These are phyloP conservation scores for Carpatolechia fugitivella DNA, from an alignment of 2,888 invertebrate species.

Conservation along the genomic window DNA sequence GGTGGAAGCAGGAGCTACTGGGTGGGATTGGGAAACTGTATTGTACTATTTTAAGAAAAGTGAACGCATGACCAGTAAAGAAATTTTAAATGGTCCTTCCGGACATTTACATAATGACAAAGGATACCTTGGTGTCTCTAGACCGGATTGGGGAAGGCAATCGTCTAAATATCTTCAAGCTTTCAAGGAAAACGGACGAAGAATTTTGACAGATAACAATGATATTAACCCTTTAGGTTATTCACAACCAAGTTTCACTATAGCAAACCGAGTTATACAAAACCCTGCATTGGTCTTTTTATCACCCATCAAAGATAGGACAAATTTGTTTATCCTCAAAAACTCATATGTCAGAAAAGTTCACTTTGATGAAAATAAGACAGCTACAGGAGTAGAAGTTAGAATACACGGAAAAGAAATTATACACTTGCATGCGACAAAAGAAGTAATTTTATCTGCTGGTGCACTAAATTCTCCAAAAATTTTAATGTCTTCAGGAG, in stretches of 20 bases:
- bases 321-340: conserved; percentile 46
- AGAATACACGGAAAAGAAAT: conserved; percentile 29
- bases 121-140: conserved; percentile 28
- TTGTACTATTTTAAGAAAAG: conserved; percentile 31
- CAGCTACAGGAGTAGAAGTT: conserved; percentile 41
- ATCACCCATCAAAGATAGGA: conserved; percentile 36
- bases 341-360: conserved; percentile 43
- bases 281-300: conserved; percentile 43
- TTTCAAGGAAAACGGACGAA: conserved; percentile 42
- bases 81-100: conserved; percentile 32
- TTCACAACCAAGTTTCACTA: conserved; percentile 34
- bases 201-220: conserved; percentile 40
- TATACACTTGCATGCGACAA: conserved; percentile 30
- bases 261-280: conserved; percentile 36
- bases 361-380: conserved; percentile 32
- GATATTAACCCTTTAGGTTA: conserved; percentile 46
- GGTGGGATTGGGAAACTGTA: conserved; percentile 31
- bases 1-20: conserved; percentile 79
- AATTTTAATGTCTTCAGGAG: conserved; percentile 53
- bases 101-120: conserved; percentile 31
- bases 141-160: conserved; percentile 47
- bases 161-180: conserved; percentile 50
- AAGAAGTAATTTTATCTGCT: conserved; percentile 53
- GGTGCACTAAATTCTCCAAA: conserved; percentile 51
- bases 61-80: conserved; percentile 23